Conservation (phyloP, 2,113 vertebrate genomes). For the Alligator sinensis region DNA sequence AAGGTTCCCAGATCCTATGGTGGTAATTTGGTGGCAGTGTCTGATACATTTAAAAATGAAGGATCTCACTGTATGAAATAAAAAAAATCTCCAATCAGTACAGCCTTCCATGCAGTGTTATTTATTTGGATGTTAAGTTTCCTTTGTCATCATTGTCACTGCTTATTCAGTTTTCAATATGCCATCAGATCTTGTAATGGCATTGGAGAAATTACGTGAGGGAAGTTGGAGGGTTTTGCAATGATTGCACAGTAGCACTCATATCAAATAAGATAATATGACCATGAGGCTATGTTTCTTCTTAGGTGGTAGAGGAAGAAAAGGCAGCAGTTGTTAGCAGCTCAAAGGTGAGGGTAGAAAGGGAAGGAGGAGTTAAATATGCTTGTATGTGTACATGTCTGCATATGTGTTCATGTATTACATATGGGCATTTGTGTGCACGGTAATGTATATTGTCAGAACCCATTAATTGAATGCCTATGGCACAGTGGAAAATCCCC, state of each 20-base stretch:
- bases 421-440: too few species aligned
- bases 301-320: too few species aligned
- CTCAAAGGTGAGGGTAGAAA: too few species aligned
- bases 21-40: slow-evolving; percentile 1
- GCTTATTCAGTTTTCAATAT: not conserved
- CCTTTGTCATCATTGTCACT: rapidly evolving
- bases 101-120: not conserved
- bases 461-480: too few species aligned
- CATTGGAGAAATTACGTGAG: not conserved
- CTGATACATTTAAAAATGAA: not conserved
- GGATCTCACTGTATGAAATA: slow-evolving; percentile 4
- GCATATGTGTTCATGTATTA: too few species aligned
- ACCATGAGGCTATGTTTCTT: too few species aligned
- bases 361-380: too few species aligned
- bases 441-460: too few species aligned
- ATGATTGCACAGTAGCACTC: too few species aligned
- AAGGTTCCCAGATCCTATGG: rapidly evolving
- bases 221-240: not conserved
- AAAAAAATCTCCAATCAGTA: not conserved
- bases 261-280: too few species aligned
- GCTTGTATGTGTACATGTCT: too few species aligned
- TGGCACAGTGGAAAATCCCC: too few species aligned
- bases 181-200: rapidly evolving
- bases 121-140: not conserved
- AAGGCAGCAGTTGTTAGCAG: not conserved